A percentile compares a stretch with the other conserved stretches of the same genome.
These are phyloP conservation scores for Crotalus tigris DNA, from an alignment of 2,113 vertebrate genomes.

Conservation along the genomic window DNA sequence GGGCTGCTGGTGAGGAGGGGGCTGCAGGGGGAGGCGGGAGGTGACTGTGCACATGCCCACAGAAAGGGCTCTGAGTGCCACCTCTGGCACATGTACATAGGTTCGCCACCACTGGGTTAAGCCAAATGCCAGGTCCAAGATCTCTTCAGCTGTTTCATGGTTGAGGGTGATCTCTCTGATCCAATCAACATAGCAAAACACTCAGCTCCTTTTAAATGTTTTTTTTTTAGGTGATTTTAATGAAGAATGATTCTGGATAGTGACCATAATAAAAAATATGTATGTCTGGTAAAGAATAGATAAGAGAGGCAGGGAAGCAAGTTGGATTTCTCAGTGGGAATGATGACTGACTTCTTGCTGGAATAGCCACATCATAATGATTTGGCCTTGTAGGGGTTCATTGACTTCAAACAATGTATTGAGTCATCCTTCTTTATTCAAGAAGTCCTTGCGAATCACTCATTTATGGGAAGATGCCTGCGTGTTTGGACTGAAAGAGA, in stretches of 20 bases:
- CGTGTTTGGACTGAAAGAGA: background rate
- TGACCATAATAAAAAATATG: background rate
- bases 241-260: background rate
- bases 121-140: background rate
- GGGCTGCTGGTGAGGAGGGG: too few relatives aligned
- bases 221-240: background rate
- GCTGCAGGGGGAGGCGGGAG: too few relatives aligned
- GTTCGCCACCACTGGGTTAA: too few relatives aligned
- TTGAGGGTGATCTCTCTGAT: background rate
- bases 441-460: background rate
- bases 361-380: fast-evolving
- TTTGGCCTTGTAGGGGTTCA: fast-evolving
- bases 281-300: background rate
- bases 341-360: background rate
- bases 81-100: too few relatives aligned
- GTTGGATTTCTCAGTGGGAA: background rate
- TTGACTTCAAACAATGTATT: background rate
- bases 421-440: background rate
- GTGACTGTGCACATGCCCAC: too few relatives aligned
- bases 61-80: too few relatives aligned
- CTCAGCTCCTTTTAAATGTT: background rate
- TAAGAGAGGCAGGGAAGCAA: background rate
- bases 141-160: background rate
- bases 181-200: background rate
- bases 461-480: fast-evolving